Base-by-base conservation (phyloP, 30 jellyfish, hydroid and myxozoan genomes). In the Phacellophora camtschatica region DNA sequence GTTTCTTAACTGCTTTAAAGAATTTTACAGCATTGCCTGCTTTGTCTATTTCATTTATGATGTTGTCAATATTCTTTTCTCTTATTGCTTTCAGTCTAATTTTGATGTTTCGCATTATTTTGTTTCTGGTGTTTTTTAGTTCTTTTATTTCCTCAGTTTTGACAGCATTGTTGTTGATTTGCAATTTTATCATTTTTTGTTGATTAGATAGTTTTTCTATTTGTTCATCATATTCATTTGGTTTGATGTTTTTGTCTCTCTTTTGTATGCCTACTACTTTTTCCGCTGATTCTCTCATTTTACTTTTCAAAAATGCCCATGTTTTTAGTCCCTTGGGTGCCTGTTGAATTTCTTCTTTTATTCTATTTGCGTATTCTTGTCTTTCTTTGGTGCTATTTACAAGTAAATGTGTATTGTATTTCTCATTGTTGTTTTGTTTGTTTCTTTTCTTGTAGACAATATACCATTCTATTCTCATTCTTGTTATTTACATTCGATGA, bases 301-400 rank as follows among this genome's bases (percentile, higher is more conserved):
- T 16, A 1, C 77, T 64, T 64, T 16, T 64, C 77, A 62, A 62
- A 62, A 62, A 29, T 5, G 76, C 57, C 55, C 76, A 62, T 24
- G 76, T 62, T 62, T 29, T 62, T 22, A 9, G 76, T 62, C 76
- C 76, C 76, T 62, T 62, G 76, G 76, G 76, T 62, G 76, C 76
- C 76, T 62, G 76, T 62, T 27, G 76, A 62, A 62, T 62, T 61
- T 9, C 59, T 18, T 62, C 76, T 24, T 62, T 62, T 62, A 62
- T 62, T 62, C 76, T 62, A 25, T 62, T 62, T 61, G 76, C 76
- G 51, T 62, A 62, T 62, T 62, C 76, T 62, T 62, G 55, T 62
- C 76, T 62, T 32, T 24, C 76, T 62, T 62, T 32, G 76, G 25
- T 62, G 76, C 76, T 29, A 32, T 62, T 62, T 9, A 62, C 57